Conservation (phyloP, 1,140 invertebrate genomes). For the Acromyrmex charruanus region DNA sequence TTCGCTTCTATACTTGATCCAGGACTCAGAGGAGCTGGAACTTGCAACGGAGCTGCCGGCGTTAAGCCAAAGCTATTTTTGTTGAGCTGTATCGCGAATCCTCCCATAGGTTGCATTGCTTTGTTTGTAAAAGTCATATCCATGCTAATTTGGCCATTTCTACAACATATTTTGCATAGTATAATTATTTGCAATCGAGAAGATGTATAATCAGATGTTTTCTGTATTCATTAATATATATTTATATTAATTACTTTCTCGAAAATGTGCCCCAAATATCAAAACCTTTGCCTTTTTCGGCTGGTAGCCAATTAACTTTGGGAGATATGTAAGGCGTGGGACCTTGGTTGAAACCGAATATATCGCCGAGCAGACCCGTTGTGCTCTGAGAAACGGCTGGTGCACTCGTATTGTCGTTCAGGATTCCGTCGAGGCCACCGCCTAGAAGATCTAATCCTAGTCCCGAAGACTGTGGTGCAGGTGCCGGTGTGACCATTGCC, state of each 20-base stretch:
- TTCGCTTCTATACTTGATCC: conserved; percentile 93
- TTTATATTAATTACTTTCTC: conserved; percentile 87
- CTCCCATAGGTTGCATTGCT: conserved; percentile 98
- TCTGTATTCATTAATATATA: not conserved
- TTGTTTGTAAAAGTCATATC: conserved; percentile 99
- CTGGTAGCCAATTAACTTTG: conserved; percentile 97
- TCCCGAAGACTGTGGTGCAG: conserved; percentile 86
- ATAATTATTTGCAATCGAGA: conserved; percentile 5
- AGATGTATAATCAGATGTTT: not conserved
- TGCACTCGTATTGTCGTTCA: conserved; percentile 82
- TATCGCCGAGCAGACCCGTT: conserved; percentile 94
- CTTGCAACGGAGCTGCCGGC: conserved; percentile 93
- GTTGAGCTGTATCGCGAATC: conserved; percentile 99
- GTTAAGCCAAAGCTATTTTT: conserved; percentile 99
- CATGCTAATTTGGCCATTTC: conserved; percentile 96
- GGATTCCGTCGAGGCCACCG: conserved; percentile 84
- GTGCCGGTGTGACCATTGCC: conserved; percentile 86
- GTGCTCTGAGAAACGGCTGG: conserved; percentile 86
- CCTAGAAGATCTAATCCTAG: conserved; percentile 94
- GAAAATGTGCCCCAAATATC: conserved; percentile 99
- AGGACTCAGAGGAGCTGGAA: conserved; percentile 93
- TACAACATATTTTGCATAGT: conserved; percentile 75
- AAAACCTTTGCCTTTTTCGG: conserved; percentile 98
- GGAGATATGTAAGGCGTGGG: conserved; percentile 91
- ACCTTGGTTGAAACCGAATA: conserved; percentile 93